Evolutionary conservation across 2,113 vertebrate genomes (phyloP), one percentile per base, ranked within the genome.

Genomic region (Tursiops truncatus): DNA sequence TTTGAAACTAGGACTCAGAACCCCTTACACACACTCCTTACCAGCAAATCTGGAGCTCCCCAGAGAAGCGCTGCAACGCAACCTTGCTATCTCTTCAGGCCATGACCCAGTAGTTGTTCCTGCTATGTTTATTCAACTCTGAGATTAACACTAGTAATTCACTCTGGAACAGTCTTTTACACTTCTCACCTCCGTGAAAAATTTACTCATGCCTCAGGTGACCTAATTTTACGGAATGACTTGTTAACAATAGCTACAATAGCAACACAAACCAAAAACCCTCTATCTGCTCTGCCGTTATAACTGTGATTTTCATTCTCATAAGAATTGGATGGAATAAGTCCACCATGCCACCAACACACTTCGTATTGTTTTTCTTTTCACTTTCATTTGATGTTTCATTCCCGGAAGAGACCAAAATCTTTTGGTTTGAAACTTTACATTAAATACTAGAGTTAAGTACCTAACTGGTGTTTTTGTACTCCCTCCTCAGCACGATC

Each of bases 121-220:
- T 85, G 53, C 31, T 28, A 65, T 41, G 2, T n/a, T 95, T 96
- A 50, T 67, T 97, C 58, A 81, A 47, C 89, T 81, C 67, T 13
- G 60, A 95, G 63, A 33, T 86, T 67, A 95, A 96, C 14, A 82
- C 65, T 0, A 84, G 81, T 82, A 97, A 94, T 91, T 84, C 94
- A 91, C 56, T 71, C 41, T 56, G 88, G 68, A 90, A 94, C 2
- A 8, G 71, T 58, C 71, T 97, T 98, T 97, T 83, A 92, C 91
- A 89, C 44, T 95, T 97, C 83, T 97, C 96, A 77, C 76, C 94
- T 98, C 96, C 91, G 92, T 98, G 97, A 98, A 98, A 96, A 98
- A 95, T 92, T 94, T 74, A 41, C 96, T 25, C 89, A 92, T 77
- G 96, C 90, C 97, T 97, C 96, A 97, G 92, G 95, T 96, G 92